Conservation (phyloP, 2,888 invertebrate genomes). For the Yponomeuta plumbellus region DNA sequence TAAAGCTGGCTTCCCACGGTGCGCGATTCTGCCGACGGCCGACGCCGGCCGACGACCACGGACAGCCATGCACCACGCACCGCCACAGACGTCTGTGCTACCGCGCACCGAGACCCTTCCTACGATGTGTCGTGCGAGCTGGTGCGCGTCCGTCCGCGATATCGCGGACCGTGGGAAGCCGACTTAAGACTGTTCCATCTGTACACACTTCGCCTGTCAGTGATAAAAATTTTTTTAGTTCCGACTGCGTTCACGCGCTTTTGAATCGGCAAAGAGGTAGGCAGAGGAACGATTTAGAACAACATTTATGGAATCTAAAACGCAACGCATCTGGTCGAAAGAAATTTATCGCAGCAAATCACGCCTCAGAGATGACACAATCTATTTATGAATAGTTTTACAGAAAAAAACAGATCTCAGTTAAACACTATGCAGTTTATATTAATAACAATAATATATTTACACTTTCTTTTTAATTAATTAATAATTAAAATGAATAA, state of each 20-base stretch:
- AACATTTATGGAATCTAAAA: not conserved
- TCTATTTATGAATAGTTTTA: constrained; percentile 34
- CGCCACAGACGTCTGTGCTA: no score
- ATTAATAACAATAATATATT: constrained; percentile 49
- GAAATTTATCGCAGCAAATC: constrained; percentile 11
- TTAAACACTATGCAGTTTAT: constrained; percentile 45
- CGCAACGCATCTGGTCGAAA: not conserved
- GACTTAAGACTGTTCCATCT: not conserved
- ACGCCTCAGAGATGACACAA: constrained; percentile 27
- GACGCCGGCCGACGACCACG: no score
- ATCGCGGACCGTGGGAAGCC: no score
- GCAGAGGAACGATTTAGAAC: not conserved
- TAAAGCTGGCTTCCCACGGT: no score
- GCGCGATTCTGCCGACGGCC: no score
- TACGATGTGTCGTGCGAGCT: no score
- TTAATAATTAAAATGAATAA: constrained; percentile 28
- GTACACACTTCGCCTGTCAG: not conserved
- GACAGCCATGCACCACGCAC: no score
- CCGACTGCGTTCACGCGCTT: not conserved
- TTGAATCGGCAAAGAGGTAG: not conserved
- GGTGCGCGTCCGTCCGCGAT: no score
- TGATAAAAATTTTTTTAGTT: not conserved
- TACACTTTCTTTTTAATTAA: constrained; percentile 29
- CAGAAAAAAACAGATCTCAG: constrained; percentile 55
- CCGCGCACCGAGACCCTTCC: no score